phyloP scores from a whole-genome alignment of 2,888 invertebrate genomes.

The Cephus nigrinus region DNA sequence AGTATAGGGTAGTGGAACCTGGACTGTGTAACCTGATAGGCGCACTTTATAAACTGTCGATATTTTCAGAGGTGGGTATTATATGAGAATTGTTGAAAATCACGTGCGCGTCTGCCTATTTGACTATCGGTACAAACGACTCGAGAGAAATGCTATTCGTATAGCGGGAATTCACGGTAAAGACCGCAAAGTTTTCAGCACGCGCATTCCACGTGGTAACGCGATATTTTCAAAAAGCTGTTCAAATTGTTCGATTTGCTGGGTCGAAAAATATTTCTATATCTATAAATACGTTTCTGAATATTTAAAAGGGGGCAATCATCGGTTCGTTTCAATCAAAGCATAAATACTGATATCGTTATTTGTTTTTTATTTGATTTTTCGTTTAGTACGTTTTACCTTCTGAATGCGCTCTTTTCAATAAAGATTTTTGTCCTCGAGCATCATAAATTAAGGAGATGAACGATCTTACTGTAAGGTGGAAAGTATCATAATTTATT shows the following conservation, averaged over 20 bases:
- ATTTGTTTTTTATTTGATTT: neutral
- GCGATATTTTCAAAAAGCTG: neutral
- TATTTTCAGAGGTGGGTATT: neutral
- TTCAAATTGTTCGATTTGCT: neutral
- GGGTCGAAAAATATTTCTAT: neutral
- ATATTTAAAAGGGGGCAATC: neutral
- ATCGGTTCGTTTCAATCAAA: neutral
- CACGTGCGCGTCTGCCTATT: neutral
- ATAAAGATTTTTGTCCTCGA: neutral
- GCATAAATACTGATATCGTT: neutral
- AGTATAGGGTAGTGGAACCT: neutral
- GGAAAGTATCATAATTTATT: slow-evolving; percentile 1
- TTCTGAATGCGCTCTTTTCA: neutral
- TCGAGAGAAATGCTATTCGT: neutral
- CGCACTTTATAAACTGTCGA: neutral
- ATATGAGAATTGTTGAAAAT: neutral
- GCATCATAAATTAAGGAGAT: slow-evolving; percentile 3
- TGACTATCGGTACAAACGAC: neutral
- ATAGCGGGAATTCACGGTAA: neutral
- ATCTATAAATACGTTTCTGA: neutral
- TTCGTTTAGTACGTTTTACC: neutral
- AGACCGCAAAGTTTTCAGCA: neutral
- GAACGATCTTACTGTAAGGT: neutral
- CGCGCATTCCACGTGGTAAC: neutral
- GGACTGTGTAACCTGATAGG: neutral